These are phyloP conservation scores for Etia nguti DNA, from an alignment of 2,113 vertebrate genomes.

Conservation along the genomic window DNA sequence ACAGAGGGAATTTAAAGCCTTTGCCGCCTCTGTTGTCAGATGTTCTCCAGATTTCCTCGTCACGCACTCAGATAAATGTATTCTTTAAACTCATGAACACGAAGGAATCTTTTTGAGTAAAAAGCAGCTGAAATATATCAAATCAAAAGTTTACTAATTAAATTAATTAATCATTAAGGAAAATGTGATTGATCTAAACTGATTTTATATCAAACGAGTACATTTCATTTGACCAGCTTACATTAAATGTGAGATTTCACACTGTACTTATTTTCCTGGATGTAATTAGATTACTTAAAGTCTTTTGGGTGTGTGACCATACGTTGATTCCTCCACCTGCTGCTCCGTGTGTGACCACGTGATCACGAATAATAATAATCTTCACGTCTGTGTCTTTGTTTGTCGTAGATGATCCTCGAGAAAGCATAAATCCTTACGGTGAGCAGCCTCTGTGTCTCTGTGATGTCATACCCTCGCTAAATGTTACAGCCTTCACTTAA, in stretches of 20 bases:
- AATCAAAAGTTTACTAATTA: background rate
- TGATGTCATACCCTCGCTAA: background rate
- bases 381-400: background rate
- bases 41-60: background rate
- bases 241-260: fast-evolving
- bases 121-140: background rate
- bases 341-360: background rate
- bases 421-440: background rate
- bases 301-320: background rate
- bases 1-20: background rate
- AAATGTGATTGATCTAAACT: background rate
- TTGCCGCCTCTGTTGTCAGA: fast-evolving
- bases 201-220: fast-evolving
- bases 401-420: conserved; percentile 28
- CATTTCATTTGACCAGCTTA: background rate
- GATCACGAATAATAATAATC: background rate
- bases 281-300: background rate
- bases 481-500: background rate
- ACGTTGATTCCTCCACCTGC: background rate
- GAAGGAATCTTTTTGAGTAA: background rate
- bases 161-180: fast-evolving
- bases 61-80: too few species aligned
- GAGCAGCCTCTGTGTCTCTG: background rate
- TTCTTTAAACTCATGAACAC: background rate
- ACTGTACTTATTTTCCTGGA: fast-evolving